Percentiles rank a stretch among this genome's conserved stretches.
phyloP scores from a whole-genome alignment of 2,797 vertebrate genomes.

The Argyrosomus regius region DNA sequence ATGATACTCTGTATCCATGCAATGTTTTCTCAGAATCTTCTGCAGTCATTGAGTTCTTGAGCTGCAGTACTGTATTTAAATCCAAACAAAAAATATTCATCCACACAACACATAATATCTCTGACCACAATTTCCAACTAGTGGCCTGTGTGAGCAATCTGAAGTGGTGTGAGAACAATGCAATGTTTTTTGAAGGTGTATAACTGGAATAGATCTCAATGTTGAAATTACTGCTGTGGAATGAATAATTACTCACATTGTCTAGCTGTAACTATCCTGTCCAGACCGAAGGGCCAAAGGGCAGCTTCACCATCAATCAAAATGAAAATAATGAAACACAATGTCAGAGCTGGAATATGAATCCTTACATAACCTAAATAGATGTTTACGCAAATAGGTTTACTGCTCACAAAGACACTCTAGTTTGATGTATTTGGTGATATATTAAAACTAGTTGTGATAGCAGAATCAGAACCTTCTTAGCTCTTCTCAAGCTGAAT shows the following conservation, averaged over 20 bases:
- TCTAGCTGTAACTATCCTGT: neutral
- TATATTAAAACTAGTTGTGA: neutral
- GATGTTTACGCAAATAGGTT: neutral
- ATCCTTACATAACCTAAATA: neutral
- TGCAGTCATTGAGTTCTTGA: neutral
- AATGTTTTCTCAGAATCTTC: neutral
- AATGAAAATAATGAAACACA: neutral
- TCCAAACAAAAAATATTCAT: neutral
- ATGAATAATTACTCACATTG: conserved; percentile 12
- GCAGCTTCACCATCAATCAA: neutral
- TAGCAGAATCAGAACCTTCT: conserved; percentile 8
- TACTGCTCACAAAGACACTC: neutral
- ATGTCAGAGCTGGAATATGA: neutral
- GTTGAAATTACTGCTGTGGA: neutral
- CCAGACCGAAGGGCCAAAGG: neutral
- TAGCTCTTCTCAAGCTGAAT: conserved; percentile 29
- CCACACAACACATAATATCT: neutral
- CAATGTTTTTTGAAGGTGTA: neutral
- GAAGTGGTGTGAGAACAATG: neutral
- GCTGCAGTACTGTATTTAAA: neutral
- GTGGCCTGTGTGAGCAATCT: neutral
- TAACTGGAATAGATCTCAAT: neutral
- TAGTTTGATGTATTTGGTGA: neutral
- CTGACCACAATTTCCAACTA: neutral
- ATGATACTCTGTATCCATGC: neutral